Evolutionary conservation across 2,797 vertebrate genomes (phyloP).

Genomic region (Lateolabrax maculatus): DNA sequence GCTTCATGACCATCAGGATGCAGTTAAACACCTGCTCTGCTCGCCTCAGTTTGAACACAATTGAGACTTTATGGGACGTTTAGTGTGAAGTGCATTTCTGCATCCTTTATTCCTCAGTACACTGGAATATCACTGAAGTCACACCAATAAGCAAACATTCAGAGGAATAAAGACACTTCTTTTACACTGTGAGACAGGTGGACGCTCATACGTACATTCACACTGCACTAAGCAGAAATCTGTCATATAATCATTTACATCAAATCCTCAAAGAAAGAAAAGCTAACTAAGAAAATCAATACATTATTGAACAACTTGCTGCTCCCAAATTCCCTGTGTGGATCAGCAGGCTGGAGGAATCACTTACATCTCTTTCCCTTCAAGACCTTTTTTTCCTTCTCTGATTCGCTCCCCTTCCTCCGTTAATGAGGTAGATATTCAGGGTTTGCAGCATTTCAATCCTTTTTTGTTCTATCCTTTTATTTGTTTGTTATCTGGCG

Average conservation of each 20-base stretch:
- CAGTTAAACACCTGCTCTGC: conserved; percentile 12
- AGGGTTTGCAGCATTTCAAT: conserved; percentile 32
- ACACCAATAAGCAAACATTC: not conserved
- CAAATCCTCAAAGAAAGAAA: conserved; percentile 51
- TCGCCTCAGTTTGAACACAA: not conserved
- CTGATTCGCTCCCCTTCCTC: conserved; percentile 29
- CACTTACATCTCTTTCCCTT: conserved; percentile 76
- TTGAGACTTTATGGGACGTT: not conserved
- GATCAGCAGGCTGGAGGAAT: conserved; percentile 40
- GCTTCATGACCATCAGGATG: not conserved
- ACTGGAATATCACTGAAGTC: not conserved
- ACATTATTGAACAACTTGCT: conserved; percentile 67
- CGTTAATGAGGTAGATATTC: conserved; percentile 27
- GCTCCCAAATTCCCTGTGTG: conserved; percentile 52
- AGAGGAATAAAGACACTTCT: not conserved
- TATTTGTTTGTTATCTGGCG: conserved; percentile 43
- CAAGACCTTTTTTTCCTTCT: conserved; percentile 39
- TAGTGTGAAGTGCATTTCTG: not conserved
- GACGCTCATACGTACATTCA: not conserved
- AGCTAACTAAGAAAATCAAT: conserved; percentile 68
- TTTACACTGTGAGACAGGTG: not conserved
- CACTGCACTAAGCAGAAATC: conserved; percentile 12
- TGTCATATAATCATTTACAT: conserved; percentile 56
- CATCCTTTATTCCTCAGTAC: not conserved
- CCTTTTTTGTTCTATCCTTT: not conserved